A percentile compares a stretch with the other conserved stretches of the same genome.
phyloP scores from a whole-genome alignment of 2,113 vertebrate species.

The Aplodontia rufa region DNA sequence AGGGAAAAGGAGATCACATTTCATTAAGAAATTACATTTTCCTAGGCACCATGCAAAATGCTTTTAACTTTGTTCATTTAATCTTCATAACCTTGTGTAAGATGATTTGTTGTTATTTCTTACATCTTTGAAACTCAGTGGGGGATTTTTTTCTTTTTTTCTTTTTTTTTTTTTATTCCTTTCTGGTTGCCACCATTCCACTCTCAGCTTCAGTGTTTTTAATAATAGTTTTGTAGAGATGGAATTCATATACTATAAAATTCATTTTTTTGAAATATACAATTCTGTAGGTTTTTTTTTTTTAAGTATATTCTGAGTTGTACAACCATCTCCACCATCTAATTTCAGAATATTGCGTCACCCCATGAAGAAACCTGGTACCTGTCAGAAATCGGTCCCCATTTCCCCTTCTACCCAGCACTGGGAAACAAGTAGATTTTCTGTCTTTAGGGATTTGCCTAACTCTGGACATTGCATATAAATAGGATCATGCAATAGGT shows the following conservation, averaged over 20 bases:
- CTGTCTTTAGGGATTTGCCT: background rate
- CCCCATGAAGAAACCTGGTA: background rate
- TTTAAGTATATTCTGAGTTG: background rate
- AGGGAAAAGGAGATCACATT: conserved; percentile 19
- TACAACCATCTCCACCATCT: background rate
- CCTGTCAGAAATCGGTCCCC: background rate
- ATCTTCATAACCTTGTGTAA: background rate
- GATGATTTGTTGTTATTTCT: background rate
- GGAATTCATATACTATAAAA: background rate
- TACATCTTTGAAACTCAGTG: conserved; percentile 26
- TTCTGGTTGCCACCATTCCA: background rate
- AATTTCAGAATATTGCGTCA: conserved; percentile 6
- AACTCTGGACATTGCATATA: background rate
- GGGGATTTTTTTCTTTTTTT: background rate
- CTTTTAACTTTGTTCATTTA: conserved; percentile 45
- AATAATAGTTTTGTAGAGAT: conserved; percentile 14
- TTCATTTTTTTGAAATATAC: background rate
- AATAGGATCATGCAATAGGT: background rate
- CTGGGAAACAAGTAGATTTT: background rate
- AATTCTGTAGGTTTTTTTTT: background rate
- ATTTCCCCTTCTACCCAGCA: background rate
- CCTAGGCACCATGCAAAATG: background rate
- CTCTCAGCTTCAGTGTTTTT: background rate
- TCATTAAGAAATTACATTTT: conserved; percentile 27
- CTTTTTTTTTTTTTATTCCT: background rate